Evolutionary conservation across 2,888 invertebrate genomes (phyloP), one percentile per base, ranked within the genome.

Genomic region (Amphiduros pacificus): DNA sequence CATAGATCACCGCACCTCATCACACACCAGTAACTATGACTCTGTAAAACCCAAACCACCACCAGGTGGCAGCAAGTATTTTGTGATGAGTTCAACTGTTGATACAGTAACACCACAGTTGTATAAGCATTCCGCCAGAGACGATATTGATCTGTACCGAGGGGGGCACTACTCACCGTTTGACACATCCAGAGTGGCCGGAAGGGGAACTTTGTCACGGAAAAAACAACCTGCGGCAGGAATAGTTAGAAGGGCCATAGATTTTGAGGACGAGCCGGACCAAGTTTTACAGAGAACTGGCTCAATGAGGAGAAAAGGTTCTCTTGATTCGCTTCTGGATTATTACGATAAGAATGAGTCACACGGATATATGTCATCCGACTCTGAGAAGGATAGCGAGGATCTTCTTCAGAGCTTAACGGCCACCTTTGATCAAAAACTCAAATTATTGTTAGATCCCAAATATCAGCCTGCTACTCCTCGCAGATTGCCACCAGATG

Each of bases 271-370:
- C 3, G 36, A 29, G 44, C 20, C 2, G 11, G 55, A 44, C 11
- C 36, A 54, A 26, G 32, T n/a, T 9, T 53, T 59, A 22, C 52
- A 40, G 6, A 44, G 48, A 14, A 41, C 59, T 51, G 59, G 59
- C 14, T 53, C 52, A 5, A 20, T 52, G 4, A 52, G 52, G 32
- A 22, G 65, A 14, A 63, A 55, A 26, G 86, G 87, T 27, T 87
- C 87, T 32, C 77, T 87, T 66, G 87, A 87, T 73, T 87, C 87
- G 0, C 76, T 87, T 17, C 84, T 86, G 67, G 86, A 87, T 64
- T 64, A 75, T 55, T 73, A 77, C 49, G 78, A 78, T 48, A 71
- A 68, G 52, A 63, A 73, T n/a, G 76, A 77, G 26, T n/a, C 29
- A 1, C 28, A 52, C 22, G 28, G 48, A 11, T 53, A 36, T 24